phyloP scores from a whole-genome alignment of 1,140 invertebrate genomes.

The Lordiphosa stackelbergi region DNA sequence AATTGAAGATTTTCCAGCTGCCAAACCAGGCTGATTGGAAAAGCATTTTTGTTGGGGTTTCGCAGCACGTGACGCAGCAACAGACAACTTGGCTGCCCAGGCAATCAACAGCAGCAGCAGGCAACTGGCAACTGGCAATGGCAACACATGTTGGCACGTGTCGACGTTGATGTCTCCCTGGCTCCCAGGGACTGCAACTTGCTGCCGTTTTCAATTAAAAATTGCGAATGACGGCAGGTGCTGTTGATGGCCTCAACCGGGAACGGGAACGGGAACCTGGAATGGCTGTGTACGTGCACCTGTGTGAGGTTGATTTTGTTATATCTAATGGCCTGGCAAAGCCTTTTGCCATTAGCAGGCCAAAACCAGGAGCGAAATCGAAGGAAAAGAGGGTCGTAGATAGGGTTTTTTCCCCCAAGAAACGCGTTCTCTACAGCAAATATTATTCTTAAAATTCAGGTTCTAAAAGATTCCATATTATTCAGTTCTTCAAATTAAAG shows the following conservation, averaged over 20 bases:
- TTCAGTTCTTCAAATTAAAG: too few relatives aligned
- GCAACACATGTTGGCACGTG: slow-evolving; percentile 71
- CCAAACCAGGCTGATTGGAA: slow-evolving; percentile 61
- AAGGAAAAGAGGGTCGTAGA: neutral
- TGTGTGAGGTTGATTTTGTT: slow-evolving; percentile 25
- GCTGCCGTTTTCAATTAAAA: slow-evolving; percentile 73
- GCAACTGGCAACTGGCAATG: slow-evolving; percentile 38
- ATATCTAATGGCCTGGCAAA: slow-evolving; percentile 8
- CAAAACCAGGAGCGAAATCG: neutral
- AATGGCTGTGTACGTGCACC: slow-evolving; percentile 29
- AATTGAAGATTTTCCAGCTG: slow-evolving; percentile 67
- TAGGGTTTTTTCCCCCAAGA: too few relatives aligned
- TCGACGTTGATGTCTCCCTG: slow-evolving; percentile 37
- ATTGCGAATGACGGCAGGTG: slow-evolving; percentile 68
- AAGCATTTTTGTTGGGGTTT: slow-evolving; percentile 44
- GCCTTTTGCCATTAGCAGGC: neutral
- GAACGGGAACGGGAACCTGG: slow-evolving; percentile 9
- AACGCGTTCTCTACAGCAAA: too few relatives aligned
- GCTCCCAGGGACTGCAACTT: slow-evolving; percentile 22
- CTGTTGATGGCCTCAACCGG: slow-evolving; percentile 35
- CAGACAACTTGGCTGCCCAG: slow-evolving; percentile 17
- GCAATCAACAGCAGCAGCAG: slow-evolving; percentile 18
- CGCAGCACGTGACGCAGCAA: slow-evolving; percentile 57
- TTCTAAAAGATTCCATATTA: too few relatives aligned
- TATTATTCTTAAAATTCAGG: too few relatives aligned